Conservation (phyloP, 1,140 invertebrate species). For the Heliconius melpomene region DNA sequence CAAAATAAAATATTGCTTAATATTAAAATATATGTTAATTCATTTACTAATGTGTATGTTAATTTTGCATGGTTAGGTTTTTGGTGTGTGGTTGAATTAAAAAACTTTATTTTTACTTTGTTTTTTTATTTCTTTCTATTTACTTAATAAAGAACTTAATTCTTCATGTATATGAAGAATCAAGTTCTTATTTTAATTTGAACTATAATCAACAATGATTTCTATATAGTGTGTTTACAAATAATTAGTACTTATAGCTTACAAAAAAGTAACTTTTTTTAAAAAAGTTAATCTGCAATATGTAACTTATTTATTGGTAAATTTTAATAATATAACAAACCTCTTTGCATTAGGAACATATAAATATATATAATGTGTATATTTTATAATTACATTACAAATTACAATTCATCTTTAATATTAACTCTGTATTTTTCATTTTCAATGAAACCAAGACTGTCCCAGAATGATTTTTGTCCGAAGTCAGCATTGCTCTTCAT, state of each 20-base stretch:
- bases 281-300: not conserved
- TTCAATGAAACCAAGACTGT: constrained; percentile 81
- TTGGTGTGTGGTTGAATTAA: constrained; percentile 12
- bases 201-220: not conserved
- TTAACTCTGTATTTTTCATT: constrained; percentile 69
- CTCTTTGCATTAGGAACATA: not conserved
- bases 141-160: too few relatives aligned
- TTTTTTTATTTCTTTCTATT: not conserved
- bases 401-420: constrained; percentile 71
- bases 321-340: not conserved
- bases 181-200: too few relatives aligned
- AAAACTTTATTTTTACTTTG: not conserved
- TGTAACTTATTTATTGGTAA: not conserved
- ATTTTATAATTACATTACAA: not conserved
- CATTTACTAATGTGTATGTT: not conserved
- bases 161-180: too few relatives aligned
- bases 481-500: constrained; percentile 78
- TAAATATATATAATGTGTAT: not conserved
- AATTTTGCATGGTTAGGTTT: not conserved
- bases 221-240: not conserved
- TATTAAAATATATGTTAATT: not conserved
- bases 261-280: not conserved
- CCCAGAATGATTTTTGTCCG: constrained; percentile 82
- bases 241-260: not conserved
- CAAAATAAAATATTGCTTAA: not conserved